Evolutionary conservation across 2,888 invertebrate species (phyloP).

Genomic region (Eudemis profundana): DNA sequence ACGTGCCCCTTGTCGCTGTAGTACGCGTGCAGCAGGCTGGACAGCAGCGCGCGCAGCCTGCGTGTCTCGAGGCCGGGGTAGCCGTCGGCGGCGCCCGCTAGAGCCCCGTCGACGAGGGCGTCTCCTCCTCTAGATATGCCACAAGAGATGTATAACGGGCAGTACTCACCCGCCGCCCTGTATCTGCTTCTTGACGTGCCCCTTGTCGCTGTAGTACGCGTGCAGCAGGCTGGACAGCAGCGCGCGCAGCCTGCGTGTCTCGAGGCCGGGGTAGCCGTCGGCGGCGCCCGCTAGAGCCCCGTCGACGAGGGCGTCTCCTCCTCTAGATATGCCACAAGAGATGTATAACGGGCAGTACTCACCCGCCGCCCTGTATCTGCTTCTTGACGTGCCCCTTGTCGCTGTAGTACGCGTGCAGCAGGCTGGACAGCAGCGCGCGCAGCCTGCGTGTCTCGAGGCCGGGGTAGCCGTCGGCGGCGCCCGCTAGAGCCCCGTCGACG

Average conservation of each 20-base stretch:
- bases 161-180: slow-evolving; percentile 91
- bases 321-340: background rate
- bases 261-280: slow-evolving; percentile 90
- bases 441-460: slow-evolving; percentile 91
- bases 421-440: slow-evolving; percentile 89
- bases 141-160: background rate
- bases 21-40: slow-evolving; percentile 91
- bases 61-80: slow-evolving; percentile 92
- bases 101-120: slow-evolving; percentile 75
- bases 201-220: slow-evolving; percentile 95
- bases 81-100: slow-evolving; percentile 80
- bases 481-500: slow-evolving; percentile 76
- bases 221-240: slow-evolving; percentile 91
- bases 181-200: slow-evolving; percentile 97
- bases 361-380: slow-evolving; percentile 94
- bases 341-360: slow-evolving; percentile 53
- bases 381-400: slow-evolving; percentile 98
- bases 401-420: slow-evolving; percentile 94
- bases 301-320: slow-evolving; percentile 74
- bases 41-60: slow-evolving; percentile 91
- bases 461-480: slow-evolving; percentile 87
- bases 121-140: slow-evolving; percentile 56
- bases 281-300: slow-evolving; percentile 76
- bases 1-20: slow-evolving; percentile 97
- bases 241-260: slow-evolving; percentile 91